Base-by-base conservation (phyloP, 2,113 vertebrate species). In the Brevimyrus niger region DNA sequence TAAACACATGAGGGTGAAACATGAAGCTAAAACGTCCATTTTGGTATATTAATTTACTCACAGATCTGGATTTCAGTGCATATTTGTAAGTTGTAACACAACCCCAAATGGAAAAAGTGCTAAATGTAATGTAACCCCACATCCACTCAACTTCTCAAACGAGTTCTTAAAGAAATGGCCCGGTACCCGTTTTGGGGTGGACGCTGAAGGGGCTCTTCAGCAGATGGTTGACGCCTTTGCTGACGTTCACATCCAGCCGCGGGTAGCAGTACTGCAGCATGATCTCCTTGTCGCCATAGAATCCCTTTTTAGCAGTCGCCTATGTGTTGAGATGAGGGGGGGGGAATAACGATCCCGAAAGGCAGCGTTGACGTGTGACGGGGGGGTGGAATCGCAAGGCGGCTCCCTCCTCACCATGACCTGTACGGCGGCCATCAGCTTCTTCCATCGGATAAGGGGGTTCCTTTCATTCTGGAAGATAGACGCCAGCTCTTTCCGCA, bases 181-280 rank as follows among this genome's bases (percentile, higher is more conserved):
- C 82, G 7, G 27, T 46, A 97, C 97, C 97, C 82, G 98, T 99
- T 94, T 99, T 99, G 65, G 98, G 98, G 91, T 99, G 98, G 27
- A 99, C 97, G 9, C 98, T 99, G 92, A 99, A 99, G 5, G 98
- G 98, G 92, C 98, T 99, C 93, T 99, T 99, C 90, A 99, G 94
- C 91, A 99, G 94, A 89, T 99, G 98, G 91, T 97, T 98, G 1
- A 99, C 91, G 1, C 98, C 97, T 94, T 98, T 99, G 93, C 98
- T 99, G 94, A 99, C 98, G 0, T 98, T 98, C 53, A 98, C 94
- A 89, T 99, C 98, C 1, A 99, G 96, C 3, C 98, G 97, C 1
- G 98, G 98, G 93, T 98, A 99, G 94, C 98, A 99, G 93, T 96
- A 98, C 92, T 99, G 98, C 90, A 99, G 95, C 98, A 98, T 98